phyloP scores from a whole-genome alignment of 2,797 vertebrate genomes.

The Odontamblyopus lacepedii region DNA sequence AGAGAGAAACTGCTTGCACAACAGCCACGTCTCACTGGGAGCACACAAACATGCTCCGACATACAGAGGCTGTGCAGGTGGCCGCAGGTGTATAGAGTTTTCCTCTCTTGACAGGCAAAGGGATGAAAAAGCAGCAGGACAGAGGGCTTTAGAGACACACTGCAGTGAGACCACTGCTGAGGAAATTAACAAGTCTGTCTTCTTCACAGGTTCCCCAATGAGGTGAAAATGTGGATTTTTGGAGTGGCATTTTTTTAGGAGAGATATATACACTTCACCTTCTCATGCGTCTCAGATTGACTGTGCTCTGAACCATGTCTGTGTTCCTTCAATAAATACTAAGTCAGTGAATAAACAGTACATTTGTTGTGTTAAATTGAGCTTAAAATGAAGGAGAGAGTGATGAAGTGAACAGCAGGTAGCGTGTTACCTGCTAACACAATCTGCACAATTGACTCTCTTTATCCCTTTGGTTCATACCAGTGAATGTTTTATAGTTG shows the following conservation, averaged over 20 bases:
- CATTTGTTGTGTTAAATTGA: slow-evolving; percentile 31
- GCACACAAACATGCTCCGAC: slow-evolving; percentile 37
- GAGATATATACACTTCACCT: background rate
- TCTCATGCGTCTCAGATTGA: background rate
- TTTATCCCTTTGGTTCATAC: slow-evolving; percentile 34
- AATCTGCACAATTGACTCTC: slow-evolving; percentile 29
- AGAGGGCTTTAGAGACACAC: slow-evolving; percentile 60
- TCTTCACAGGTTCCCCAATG: slow-evolving; percentile 31
- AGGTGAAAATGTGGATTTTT: slow-evolving; percentile 41
- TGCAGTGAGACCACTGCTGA: slow-evolving; percentile 56
- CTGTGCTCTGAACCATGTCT: background rate
- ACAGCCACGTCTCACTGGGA: slow-evolving; percentile 51
- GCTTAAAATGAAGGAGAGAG: slow-evolving; percentile 34
- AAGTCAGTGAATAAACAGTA: slow-evolving; percentile 2
- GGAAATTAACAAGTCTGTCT: slow-evolving; percentile 56
- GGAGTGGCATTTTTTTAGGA: slow-evolving; percentile 17
- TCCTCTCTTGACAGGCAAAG: slow-evolving; percentile 66
- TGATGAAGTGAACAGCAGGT: slow-evolving; percentile 34
- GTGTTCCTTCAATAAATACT: background rate
- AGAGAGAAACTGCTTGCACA: slow-evolving; percentile 66
- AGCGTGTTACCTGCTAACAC: slow-evolving; percentile 31
- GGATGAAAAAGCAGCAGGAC: slow-evolving; percentile 52
- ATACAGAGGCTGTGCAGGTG: slow-evolving; percentile 33
- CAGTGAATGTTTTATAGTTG: slow-evolving; percentile 39
- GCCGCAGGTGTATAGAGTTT: slow-evolving; percentile 59